phyloP scores from a whole-genome alignment of 1,140 invertebrate genomes.

The Uloborus diversus region DNA sequence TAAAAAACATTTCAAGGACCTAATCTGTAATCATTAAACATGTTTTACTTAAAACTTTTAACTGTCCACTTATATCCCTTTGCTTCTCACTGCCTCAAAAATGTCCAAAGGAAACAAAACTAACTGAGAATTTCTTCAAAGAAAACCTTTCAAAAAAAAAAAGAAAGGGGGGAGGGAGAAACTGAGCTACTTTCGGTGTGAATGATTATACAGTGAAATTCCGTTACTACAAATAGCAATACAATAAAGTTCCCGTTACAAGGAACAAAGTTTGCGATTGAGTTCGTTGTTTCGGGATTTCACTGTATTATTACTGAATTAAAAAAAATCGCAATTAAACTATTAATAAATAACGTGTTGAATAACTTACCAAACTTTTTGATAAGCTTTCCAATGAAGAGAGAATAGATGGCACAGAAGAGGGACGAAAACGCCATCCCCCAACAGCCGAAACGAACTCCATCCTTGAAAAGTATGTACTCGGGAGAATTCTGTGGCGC shows the following conservation, averaged over 20 bases:
- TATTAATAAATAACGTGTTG: neutral
- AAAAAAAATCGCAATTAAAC: neutral
- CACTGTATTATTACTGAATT: too few species aligned
- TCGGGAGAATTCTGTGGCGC: constrained; percentile 73
- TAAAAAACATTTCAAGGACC: too few species aligned
- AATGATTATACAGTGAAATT: neutral
- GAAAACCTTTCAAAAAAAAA: neutral
- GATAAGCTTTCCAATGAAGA: constrained; percentile 87
- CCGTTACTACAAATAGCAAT: too few species aligned
- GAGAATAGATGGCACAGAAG: constrained; percentile 91
- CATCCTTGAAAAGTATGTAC: constrained; percentile 81
- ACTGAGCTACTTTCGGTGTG: neutral
- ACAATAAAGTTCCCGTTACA: too few species aligned
- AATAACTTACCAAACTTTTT: constrained; percentile 76
- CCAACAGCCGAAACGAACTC: constrained; percentile 93
- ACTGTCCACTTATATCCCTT: too few species aligned
- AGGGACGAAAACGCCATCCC: constrained; percentile 96
- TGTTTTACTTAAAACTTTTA: too few species aligned
- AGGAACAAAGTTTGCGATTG: too few species aligned
- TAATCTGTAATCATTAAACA: too few species aligned
- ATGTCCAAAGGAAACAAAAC: too few species aligned
- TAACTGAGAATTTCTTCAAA: too few species aligned
- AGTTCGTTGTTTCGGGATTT: too few species aligned
- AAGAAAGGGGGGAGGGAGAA: neutral
- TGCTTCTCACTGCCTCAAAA: too few species aligned